A percentile compares a stretch with the other conserved stretches of the same genome.
Evolutionary conservation across 2,797 vertebrate genomes (phyloP).

Genomic region (Lateolabrax maculatus): DNA sequence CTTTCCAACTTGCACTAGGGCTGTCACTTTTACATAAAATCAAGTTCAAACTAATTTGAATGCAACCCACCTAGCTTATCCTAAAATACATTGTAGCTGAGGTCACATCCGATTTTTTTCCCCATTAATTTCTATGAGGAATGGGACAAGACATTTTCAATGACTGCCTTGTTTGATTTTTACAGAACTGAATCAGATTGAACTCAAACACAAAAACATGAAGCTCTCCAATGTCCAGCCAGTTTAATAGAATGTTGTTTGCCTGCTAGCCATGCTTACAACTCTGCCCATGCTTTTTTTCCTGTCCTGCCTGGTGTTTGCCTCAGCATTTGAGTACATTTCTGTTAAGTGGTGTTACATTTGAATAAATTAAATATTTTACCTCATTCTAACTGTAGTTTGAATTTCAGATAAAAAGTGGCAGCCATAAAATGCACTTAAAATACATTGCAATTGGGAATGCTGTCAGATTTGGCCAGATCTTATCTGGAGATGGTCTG

Average conservation of each 20-base stretch:
- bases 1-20: not conserved
- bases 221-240: not conserved
- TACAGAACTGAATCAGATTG: not conserved
- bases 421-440: not conserved
- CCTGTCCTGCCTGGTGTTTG: not conserved
- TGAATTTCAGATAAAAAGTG: not conserved
- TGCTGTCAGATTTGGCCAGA: no score
- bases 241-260: not conserved
- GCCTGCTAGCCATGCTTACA: not conserved
- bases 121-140: not conserved
- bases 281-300: not conserved
- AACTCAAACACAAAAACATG: not conserved
- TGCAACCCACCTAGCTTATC: not conserved
- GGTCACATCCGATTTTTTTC: not conserved
- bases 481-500: not conserved
- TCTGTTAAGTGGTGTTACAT: not conserved
- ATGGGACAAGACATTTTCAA: not conserved
- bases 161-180: not conserved
- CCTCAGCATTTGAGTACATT: not conserved
- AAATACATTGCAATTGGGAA: no score
- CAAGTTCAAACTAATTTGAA: not conserved
- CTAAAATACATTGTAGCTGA: not conserved
- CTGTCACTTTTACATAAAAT: not conserved
- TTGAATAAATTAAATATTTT: no score
- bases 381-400: no score